Conservation (phyloP, 2,113 vertebrate species). For the Ciconia boyciana region DNA sequence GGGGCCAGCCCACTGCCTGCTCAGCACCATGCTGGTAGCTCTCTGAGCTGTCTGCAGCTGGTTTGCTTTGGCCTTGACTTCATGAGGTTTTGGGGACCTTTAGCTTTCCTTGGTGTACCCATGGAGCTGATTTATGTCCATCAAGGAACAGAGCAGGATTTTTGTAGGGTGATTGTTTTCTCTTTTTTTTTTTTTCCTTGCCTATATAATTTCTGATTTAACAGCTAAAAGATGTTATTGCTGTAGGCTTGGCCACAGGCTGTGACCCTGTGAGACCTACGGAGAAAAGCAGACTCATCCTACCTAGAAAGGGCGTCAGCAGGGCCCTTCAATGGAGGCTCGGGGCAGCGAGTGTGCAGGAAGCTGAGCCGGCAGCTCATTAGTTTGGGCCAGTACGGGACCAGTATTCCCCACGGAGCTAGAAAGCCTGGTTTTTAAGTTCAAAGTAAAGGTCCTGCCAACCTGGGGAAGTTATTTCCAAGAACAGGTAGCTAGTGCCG, state of each 20-base stretch:
- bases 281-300: not conserved
- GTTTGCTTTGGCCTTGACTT: not conserved
- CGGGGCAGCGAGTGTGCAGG: not conserved
- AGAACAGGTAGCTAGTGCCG: not conserved
- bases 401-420: not conserved
- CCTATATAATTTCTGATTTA: not conserved
- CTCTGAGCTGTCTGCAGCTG: not conserved
- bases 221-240: not conserved
- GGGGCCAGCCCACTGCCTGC: not conserved
- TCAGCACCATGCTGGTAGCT: rapidly evolving
- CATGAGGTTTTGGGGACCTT: not conserved
- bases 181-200: not conserved
- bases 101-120: not conserved
- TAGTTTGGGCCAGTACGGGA: rapidly evolving
- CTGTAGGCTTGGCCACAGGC: not conserved
- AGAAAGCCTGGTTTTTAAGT: not conserved
- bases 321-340: not conserved
- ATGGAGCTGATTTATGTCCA: not conserved
- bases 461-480: not conserved
- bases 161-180: not conserved
- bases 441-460: not conserved
- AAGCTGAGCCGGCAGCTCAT: not conserved
- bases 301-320: not conserved
- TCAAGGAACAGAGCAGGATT: not conserved
- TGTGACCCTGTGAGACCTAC: not conserved